Percentiles rank a stretch among this genome's conserved stretches.
Evolutionary conservation across 2,797 vertebrate species (phyloP).

Genomic region (Tapera naevia): DNA sequence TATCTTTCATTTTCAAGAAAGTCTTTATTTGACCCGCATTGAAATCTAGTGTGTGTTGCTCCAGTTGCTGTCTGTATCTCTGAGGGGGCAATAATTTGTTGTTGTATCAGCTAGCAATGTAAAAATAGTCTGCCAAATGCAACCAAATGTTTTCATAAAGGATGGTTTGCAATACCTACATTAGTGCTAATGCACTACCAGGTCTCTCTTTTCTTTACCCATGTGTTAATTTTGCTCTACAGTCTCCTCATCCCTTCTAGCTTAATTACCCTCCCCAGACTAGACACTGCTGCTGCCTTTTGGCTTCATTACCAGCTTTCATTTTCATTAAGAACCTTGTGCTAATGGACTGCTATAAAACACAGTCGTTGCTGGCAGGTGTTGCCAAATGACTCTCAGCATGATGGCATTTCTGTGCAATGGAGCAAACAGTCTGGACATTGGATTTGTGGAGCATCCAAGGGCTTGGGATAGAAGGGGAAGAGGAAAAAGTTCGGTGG

Average conservation of each 20-base stretch:
- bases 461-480: not conserved
- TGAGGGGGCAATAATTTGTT: slow-evolving; percentile 11
- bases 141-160: slow-evolving; percentile 37
- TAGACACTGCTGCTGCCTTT: slow-evolving; percentile 71
- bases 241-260: slow-evolving; percentile 27
- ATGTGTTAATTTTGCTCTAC: slow-evolving; percentile 71
- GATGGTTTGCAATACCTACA: slow-evolving; percentile 45
- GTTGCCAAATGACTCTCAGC: slow-evolving; percentile 70
- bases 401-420: slow-evolving; percentile 69
- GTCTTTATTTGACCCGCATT: not conserved
- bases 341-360: slow-evolving; percentile 79
- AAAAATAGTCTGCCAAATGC: slow-evolving; percentile 1
- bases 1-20: not conserved
- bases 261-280: slow-evolving; percentile 75
- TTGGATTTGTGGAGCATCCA: slow-evolving; percentile 15
- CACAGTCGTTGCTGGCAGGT: slow-evolving; percentile 70
- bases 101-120: slow-evolving; percentile 20
- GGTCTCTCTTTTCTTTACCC: slow-evolving; percentile 61
- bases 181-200: slow-evolving; percentile 58
- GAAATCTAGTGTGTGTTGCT: not conserved
- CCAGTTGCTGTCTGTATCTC: slow-evolving; percentile 37
- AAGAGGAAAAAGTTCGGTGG: not conserved
- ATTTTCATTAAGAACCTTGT: slow-evolving; percentile 80
- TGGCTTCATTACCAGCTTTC: slow-evolving; percentile 79
- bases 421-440: slow-evolving; percentile 64